Evolutionary conservation across 2,888 invertebrate genomes (phyloP), one percentile per base, ranked within the genome.

Genomic region (Pyrocoelia pectoralis): DNA sequence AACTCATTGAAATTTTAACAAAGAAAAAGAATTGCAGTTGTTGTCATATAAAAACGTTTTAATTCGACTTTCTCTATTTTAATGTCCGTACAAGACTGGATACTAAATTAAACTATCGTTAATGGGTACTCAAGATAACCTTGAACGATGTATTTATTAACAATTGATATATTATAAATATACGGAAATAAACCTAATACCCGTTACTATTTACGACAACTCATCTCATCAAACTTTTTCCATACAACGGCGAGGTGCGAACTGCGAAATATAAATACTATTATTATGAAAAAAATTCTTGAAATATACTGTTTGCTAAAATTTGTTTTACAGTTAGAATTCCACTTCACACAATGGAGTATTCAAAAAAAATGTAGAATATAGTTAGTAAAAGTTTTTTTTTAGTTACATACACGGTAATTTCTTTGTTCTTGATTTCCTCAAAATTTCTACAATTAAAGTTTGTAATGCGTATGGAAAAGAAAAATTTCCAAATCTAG

Each of bases 31-130:
- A 33, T 33, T 4, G n/a, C 33, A 33, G 8, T 33, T 33, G 33
- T 33, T 8, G 33, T 33, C 3, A 24, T 5, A 24, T 6, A 24
- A n/a, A n/a, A n/a, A n/a, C n/a, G n/a, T n/a, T 43, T 43, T 43
- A 43, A 43, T 43, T 43, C 9, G 46, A 46, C 46, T 46, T 46
- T 46, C 46, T 46, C 46, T 46, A 17, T 46, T 46, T 46, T 46
- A 18, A 46, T 46, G 17, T 46, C 6, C 13, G 15, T 15, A 46
- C 46, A 46, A 18, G 46, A 46, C 46, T 15, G 46, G 46, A 46
- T 46, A 17, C 10, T 17, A 46, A 46, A 46, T 46, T 46, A 46
- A 46, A 46, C 14, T 46, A 17, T 46, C 46, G 18, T 46, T 46
- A 46, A 24, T 24, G 24, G 24, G 4, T 24, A 24, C 24, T 6